phyloP scores from a whole-genome alignment of 2,797 vertebrate species.

The Astyanax mexicanus region DNA sequence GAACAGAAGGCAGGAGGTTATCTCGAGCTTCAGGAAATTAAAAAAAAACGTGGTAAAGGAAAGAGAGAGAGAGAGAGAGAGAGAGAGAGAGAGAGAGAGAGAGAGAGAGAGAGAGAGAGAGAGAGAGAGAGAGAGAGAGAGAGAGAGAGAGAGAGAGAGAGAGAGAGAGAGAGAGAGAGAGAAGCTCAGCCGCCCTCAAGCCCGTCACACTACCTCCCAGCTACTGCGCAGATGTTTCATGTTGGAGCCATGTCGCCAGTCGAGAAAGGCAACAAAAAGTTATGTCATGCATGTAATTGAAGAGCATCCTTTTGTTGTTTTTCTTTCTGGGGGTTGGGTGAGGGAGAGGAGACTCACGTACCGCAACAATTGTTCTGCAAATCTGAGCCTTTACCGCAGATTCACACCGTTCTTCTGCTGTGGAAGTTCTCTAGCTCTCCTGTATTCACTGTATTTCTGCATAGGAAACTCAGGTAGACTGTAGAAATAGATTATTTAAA shows the following conservation, averaged over 20 bases:
- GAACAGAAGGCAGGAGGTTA: too few relatives aligned
- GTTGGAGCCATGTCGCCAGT: slow-evolving; percentile 49
- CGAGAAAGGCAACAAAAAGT: slow-evolving; percentile 70
- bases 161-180: too few relatives aligned
- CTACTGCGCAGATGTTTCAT: slow-evolving; percentile 63
- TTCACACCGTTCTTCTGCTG: neutral
- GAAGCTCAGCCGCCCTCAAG: neutral
- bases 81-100: too few relatives aligned
- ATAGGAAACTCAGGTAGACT: too few relatives aligned
- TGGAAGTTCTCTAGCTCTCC: too few relatives aligned
- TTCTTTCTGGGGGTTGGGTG: slow-evolving; percentile 71
- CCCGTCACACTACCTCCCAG: slow-evolving; percentile 26
- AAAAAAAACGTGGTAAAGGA: slow-evolving; percentile 20
- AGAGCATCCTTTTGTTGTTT: slow-evolving; percentile 73
- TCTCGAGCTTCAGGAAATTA: neutral
- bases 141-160: too few relatives aligned
- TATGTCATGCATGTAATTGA: slow-evolving; percentile 76
- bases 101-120: too few relatives aligned
- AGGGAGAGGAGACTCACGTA: slow-evolving; percentile 51
- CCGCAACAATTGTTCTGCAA: slow-evolving; percentile 1
- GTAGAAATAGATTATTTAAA: neutral
- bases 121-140: too few relatives aligned
- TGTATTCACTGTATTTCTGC: too few relatives aligned
- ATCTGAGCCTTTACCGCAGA: neutral
- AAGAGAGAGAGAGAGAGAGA: too few relatives aligned